These are phyloP conservation scores for Riparia riparia DNA, from an alignment of 2,113 vertebrate genomes.

Conservation along the genomic window DNA sequence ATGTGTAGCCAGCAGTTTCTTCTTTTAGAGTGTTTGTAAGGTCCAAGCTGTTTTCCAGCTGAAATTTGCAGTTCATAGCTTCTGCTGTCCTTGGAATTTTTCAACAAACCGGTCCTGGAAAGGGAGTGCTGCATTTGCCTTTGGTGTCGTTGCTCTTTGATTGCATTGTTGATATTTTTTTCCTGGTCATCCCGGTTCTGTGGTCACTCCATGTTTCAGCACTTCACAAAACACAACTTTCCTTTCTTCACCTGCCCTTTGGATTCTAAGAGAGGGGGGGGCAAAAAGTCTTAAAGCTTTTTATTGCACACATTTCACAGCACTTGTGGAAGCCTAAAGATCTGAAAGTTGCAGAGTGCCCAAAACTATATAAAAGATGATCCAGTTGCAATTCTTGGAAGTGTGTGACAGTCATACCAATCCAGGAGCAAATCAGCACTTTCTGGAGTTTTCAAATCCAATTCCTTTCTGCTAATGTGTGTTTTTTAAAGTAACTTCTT, in stretches of 20 bases:
- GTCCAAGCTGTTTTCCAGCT: background rate
- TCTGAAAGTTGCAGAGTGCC: background rate
- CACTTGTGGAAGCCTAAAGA: accelerated
- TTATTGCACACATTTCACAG: background rate
- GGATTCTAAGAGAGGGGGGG: accelerated
- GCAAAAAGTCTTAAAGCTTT: background rate
- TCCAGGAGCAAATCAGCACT: background rate
- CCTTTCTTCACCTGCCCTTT: background rate
- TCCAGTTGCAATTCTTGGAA: background rate
- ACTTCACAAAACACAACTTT: background rate
- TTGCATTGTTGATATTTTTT: background rate
- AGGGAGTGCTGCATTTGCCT: background rate
- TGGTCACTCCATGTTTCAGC: background rate
- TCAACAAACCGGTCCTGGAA: background rate
- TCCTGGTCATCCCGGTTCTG: background rate
- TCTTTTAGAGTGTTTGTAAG: background rate
- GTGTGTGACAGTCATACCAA: background rate
- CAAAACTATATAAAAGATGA: background rate
- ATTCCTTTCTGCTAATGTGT: background rate
- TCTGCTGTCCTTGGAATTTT: background rate
- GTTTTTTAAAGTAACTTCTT: background rate
- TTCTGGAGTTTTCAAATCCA: background rate
- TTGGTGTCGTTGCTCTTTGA: background rate
- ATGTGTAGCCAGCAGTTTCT: accelerated
- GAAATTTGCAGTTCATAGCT: background rate